Evolutionary conservation across 2,888 invertebrate genomes (phyloP).

Genomic region (Lordiphosa andalusiaca): DNA sequence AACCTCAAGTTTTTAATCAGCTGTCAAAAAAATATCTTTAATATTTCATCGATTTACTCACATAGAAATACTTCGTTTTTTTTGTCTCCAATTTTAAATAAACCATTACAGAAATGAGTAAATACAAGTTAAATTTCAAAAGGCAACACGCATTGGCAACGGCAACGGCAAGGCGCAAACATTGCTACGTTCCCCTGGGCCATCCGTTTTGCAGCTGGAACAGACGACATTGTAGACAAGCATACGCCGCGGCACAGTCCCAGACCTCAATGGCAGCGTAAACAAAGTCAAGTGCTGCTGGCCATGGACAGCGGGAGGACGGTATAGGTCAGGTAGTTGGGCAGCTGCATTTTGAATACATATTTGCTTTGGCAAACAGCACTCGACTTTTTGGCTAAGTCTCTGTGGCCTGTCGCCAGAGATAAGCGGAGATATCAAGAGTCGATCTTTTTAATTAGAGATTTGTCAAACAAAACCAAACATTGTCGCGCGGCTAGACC

Average conservation of each 20-base stretch:
- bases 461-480: conserved; percentile 59
- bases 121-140: not conserved
- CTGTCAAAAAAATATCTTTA: too few relatives aligned
- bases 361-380: conserved; percentile 20
- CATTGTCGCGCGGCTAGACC: conserved; percentile 56
- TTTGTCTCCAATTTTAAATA: not conserved
- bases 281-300: conserved; percentile 64
- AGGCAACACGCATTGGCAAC: too few relatives aligned
- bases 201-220: too few relatives aligned
- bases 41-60: not conserved
- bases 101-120: not conserved
- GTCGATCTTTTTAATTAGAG: conserved; percentile 64
- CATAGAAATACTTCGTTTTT: too few relatives aligned
- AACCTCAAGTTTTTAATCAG: too few relatives aligned
- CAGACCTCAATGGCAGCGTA: conserved; percentile 45
- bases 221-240: conserved; percentile 14
- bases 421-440: conserved; percentile 18
- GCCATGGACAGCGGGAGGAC: conserved; percentile 13
- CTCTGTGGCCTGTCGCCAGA: conserved; percentile 1
- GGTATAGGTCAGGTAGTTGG: conserved; percentile 12
- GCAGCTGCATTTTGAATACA: conserved; percentile 15
- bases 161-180: too few relatives aligned
- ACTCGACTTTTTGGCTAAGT: conserved; percentile 33
- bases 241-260: conserved; percentile 16
- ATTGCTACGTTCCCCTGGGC: too few relatives aligned